Percentiles rank a stretch among this genome's conserved stretches.
These are phyloP conservation scores for Perithous albicinctus DNA, from an alignment of 2,888 invertebrate genomes.

Conservation along the genomic window DNA sequence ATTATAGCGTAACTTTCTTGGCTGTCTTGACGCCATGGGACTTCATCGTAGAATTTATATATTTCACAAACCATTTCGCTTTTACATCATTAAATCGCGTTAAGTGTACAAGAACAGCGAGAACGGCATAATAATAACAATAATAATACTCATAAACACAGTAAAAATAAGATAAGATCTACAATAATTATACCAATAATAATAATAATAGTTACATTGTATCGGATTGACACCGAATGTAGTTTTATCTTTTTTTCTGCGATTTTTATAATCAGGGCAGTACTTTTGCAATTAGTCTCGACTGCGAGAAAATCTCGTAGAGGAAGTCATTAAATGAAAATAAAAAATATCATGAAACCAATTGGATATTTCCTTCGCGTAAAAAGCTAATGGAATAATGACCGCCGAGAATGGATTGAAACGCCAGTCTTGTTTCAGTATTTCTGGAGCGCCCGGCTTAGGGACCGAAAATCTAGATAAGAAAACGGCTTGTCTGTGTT, in stretches of 20 bases:
- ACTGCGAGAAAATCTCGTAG: conserved; percentile 32
- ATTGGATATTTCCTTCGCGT: conserved; percentile 33
- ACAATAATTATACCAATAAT: conserved; percentile 33
- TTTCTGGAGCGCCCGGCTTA: neutral
- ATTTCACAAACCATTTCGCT: conserved; percentile 61
- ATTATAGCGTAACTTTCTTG: conserved; percentile 59
- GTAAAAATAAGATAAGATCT: neutral
- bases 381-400: conserved; percentile 2
- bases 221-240: neutral
- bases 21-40: conserved; percentile 33
- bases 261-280: neutral
- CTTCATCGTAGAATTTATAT: too few relatives aligned
- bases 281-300: conserved; percentile 8
- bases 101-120: conserved; percentile 14
- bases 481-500: neutral
- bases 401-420: conserved; percentile 2
- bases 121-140: neutral
- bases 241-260: neutral
- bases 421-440: neutral
- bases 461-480: conserved; percentile 15
- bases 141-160: neutral
- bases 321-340: conserved; percentile 44
- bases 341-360: conserved; percentile 25
- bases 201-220: neutral
- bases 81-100: conserved; percentile 55